Conservation (phyloP, 2,888 invertebrate genomes). For the Cryptocephalus moraei region DNA sequence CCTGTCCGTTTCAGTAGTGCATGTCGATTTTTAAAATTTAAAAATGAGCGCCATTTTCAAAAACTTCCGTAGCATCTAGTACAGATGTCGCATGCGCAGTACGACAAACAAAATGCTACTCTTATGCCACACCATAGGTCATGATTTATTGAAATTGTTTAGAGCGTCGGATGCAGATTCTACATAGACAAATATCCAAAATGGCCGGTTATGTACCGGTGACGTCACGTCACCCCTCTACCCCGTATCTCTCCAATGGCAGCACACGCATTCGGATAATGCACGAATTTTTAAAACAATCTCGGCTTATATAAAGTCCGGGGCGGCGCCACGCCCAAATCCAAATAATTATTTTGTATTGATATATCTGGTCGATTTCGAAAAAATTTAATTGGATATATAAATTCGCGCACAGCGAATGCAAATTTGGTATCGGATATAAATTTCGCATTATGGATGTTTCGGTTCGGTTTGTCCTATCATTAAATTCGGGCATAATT, state of each 20-base stretch:
- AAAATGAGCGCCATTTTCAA: too few species aligned
- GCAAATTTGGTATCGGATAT: conserved; percentile 8
- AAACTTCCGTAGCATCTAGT: background rate
- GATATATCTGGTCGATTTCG: conserved; percentile 6
- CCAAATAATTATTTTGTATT: conserved; percentile 15
- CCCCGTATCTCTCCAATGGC: conserved; percentile 13
- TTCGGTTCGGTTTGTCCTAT: conserved; percentile 6
- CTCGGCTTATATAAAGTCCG: conserved; percentile 10
- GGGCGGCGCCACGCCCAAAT: conserved; percentile 13
- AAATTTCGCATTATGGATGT: conserved; percentile 8
- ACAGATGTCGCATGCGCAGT: conserved; percentile 9
- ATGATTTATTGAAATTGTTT: conserved; percentile 18
- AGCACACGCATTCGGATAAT: conserved; percentile 10
- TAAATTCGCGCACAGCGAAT: conserved; percentile 6
- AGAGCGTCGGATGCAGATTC: conserved; percentile 11
- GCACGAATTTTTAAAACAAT: conserved; percentile 16
- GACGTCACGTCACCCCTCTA: conserved; percentile 18
- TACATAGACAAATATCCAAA: conserved; percentile 19
- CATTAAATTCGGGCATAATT: background rate
- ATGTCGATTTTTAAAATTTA: too few species aligned
- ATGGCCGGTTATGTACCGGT: conserved; percentile 19
- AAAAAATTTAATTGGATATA: conserved; percentile 10
- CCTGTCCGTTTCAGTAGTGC: too few species aligned
- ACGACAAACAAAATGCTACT: conserved; percentile 13
- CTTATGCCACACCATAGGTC: conserved; percentile 10